A percentile compares a stretch with the other conserved stretches of the same genome.
Evolutionary conservation across 2,888 invertebrate species (phyloP).

Genomic region (Panorpa germanica): DNA sequence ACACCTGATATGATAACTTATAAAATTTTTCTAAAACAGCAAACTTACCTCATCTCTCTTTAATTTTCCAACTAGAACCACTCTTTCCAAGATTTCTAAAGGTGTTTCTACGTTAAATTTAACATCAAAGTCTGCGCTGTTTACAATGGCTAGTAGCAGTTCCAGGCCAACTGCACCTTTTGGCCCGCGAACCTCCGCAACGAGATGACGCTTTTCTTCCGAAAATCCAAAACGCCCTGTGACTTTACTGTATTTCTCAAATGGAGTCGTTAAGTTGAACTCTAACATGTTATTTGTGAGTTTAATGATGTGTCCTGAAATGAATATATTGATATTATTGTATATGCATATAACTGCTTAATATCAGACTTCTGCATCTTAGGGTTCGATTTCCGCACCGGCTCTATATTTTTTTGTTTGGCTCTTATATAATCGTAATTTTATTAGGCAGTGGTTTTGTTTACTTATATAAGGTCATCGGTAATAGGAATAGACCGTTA

Average conservation of each 20-base stretch:
- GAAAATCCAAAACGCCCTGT: conserved; percentile 52
- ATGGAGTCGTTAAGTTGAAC: conserved; percentile 56
- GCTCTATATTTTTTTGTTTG: too few relatives aligned
- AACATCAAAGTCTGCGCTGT: conserved; percentile 49
- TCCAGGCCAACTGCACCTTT: conserved; percentile 51
- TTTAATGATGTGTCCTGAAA: conserved; percentile 42
- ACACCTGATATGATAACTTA: too few relatives aligned
- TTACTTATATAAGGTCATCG: too few relatives aligned
- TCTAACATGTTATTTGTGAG: conserved; percentile 56
- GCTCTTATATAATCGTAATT: too few relatives aligned
- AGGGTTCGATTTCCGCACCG: too few relatives aligned
- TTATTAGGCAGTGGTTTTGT: too few relatives aligned
- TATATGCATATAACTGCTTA: too few relatives aligned
- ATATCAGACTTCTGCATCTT: too few relatives aligned
- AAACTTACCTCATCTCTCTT: conserved; percentile 39
- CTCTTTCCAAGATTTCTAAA: conserved; percentile 44
- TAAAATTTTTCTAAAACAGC: too few relatives aligned
- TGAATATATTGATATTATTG: too few relatives aligned
- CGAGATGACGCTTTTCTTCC: conserved; percentile 46
- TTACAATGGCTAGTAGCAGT: conserved; percentile 37
- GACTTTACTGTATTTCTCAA: conserved; percentile 42
- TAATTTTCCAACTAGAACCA: conserved; percentile 47
- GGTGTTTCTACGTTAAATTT: conserved; percentile 57
- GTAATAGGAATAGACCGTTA: too few relatives aligned
- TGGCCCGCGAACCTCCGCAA: conserved; percentile 52